These are phyloP conservation scores for Myiotriccus ornatus DNA, from an alignment of 2,797 vertebrate genomes.

Conservation along the genomic window DNA sequence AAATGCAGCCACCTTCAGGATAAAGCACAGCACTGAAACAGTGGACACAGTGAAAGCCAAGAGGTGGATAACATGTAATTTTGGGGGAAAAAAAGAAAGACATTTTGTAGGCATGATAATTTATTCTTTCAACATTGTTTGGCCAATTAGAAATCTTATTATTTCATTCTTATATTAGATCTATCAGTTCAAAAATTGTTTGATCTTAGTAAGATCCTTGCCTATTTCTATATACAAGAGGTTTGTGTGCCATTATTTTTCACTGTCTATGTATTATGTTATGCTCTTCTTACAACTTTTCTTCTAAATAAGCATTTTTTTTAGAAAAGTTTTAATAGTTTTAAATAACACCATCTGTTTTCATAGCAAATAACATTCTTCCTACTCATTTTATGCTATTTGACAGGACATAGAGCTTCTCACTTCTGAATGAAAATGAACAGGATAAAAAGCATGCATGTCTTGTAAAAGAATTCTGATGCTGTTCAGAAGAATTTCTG, in stretches of 20 bases:
- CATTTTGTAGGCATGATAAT: background rate
- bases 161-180: background rate
- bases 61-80: background rate
- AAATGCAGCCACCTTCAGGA: background rate
- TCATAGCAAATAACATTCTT: background rate
- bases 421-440: background rate
- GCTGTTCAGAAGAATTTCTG: background rate
- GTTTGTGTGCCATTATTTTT: background rate
- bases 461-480: background rate
- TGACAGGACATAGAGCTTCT: background rate
- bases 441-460: background rate
- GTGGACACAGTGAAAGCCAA: background rate
- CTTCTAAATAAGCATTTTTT: background rate
- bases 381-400: background rate
- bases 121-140: background rate
- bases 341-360: background rate
- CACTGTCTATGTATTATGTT: background rate
- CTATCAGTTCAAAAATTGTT: background rate
- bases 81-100: background rate
- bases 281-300: background rate
- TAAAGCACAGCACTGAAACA: background rate
- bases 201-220: background rate
- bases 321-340: background rate
- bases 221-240: background rate
- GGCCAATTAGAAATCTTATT: background rate